These are phyloP conservation scores for Cavia aperea DNA, from an alignment of 2,113 vertebrate genomes.

Conservation along the genomic window DNA sequence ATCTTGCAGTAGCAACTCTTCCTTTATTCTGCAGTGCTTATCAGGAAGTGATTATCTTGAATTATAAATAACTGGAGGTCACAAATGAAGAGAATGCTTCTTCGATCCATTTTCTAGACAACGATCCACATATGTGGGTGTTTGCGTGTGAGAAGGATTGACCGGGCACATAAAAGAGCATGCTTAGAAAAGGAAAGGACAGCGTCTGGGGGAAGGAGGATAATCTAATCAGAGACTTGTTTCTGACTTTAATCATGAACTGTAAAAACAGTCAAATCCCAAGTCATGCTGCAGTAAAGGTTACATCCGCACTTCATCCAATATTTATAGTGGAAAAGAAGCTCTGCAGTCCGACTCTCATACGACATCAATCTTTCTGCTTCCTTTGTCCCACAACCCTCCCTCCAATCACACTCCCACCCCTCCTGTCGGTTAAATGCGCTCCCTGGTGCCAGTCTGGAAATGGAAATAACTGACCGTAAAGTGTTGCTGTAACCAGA, in stretches of 20 bases:
- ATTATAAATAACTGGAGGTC: background rate
- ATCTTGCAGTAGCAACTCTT: background rate
- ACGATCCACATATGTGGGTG: slow-evolving; percentile 33
- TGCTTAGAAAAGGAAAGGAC: slow-evolving; percentile 68
- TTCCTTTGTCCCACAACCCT: background rate
- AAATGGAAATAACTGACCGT: background rate
- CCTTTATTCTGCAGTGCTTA: background rate
- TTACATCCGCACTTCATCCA: slow-evolving; percentile 70
- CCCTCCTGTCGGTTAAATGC: slow-evolving; percentile 9
- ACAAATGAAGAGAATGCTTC: slow-evolving; percentile 57
- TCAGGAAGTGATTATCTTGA: background rate
- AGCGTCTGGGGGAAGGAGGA: slow-evolving; percentile 50
- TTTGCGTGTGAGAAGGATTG: slow-evolving; percentile 55
- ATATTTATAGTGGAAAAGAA: slow-evolving; percentile 71
- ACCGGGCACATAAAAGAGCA: slow-evolving; percentile 68
- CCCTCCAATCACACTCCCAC: background rate
- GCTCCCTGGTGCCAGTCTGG: slow-evolving; percentile 20
- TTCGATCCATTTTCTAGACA: slow-evolving; percentile 46
- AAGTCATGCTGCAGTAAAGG: slow-evolving; percentile 68
- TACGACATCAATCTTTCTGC: slow-evolving; percentile 62
- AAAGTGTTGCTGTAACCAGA: slow-evolving; percentile 15
- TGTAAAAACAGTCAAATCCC: slow-evolving; percentile 66
- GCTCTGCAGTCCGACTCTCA: slow-evolving; percentile 42
- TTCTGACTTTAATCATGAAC: slow-evolving; percentile 73
- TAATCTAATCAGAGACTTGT: slow-evolving; percentile 70